These are phyloP conservation scores for Aleadryas rufinucha DNA, from an alignment of 2,113 vertebrate species.

Conservation along the genomic window DNA sequence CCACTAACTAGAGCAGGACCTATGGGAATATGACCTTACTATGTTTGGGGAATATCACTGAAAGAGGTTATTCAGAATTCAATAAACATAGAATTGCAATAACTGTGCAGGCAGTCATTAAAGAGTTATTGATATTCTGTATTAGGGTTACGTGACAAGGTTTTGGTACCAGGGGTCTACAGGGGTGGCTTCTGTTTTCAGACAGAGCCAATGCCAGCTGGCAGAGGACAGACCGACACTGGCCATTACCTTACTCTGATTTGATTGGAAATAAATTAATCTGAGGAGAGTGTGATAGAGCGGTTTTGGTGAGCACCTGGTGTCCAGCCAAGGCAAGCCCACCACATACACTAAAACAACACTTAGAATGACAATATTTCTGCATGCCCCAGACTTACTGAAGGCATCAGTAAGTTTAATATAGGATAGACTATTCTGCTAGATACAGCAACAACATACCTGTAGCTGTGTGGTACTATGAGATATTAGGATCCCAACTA, in stretches of 20 bases:
- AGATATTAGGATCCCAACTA: not conserved
- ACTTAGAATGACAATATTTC: not conserved
- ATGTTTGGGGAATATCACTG: not conserved
- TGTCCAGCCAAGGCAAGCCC: not conserved
- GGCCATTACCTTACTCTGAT: not conserved
- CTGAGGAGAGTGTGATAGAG: not conserved
- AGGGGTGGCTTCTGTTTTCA: not conserved
- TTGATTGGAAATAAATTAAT: not conserved
- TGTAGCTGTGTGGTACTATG: not conserved
- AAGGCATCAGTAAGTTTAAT: fast-evolving
- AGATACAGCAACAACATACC: not conserved
- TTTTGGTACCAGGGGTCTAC: not conserved
- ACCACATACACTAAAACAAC: not conserved
- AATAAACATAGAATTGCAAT: not conserved
- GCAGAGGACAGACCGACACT: not conserved
- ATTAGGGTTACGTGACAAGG: not conserved
- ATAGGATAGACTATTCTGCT: not conserved
- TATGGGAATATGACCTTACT: not conserved
- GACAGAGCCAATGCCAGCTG: not conserved
- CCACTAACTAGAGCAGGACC: not conserved
- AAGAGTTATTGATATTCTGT: not conserved
- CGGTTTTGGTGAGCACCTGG: not conserved
- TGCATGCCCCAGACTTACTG: not conserved
- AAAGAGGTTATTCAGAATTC: not conserved
- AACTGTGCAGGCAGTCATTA: not conserved